phyloP scores from a whole-genome alignment of 2,113 vertebrate genomes.

The Vanacampus margaritifer region DNA sequence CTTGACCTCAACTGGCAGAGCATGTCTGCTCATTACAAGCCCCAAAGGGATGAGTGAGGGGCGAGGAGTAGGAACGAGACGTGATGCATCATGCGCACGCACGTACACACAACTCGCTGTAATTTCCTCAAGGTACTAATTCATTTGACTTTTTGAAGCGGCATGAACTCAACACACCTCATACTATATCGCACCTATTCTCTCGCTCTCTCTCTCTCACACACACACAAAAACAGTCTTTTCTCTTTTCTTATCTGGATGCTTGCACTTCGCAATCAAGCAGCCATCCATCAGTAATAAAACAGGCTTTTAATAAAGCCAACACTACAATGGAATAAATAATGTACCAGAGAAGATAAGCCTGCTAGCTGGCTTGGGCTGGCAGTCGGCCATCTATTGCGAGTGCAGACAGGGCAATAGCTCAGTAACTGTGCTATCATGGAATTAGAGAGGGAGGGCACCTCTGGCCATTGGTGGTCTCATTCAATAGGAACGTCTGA shows the following conservation, averaged over 20 bases:
- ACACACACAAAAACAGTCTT: neutral
- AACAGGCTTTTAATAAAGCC: constrained; percentile 64
- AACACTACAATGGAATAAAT: constrained; percentile 47
- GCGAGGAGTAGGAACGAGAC: constrained; percentile 31
- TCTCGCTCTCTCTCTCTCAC: constrained; percentile 7
- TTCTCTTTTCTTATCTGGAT: constrained; percentile 50
- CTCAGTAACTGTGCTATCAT: constrained; percentile 20
- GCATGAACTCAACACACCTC: constrained; percentile 46
- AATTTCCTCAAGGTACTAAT: constrained; percentile 62
- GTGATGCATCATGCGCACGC: constrained; percentile 31
- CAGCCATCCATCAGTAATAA: constrained; percentile 55
- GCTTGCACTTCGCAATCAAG: constrained; percentile 46
- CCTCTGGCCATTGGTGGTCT: constrained; percentile 9
- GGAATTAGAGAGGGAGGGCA: constrained; percentile 25
- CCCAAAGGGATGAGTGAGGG: constrained; percentile 37
- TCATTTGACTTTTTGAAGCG: constrained; percentile 62
- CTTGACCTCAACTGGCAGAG: constrained; percentile 58
- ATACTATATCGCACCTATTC: constrained; percentile 19
- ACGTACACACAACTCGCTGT: constrained; percentile 12
- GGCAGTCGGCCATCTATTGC: constrained; percentile 28
- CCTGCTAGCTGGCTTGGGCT: constrained; percentile 23
- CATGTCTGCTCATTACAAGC: constrained; percentile 53
- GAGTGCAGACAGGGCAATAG: constrained; percentile 33
- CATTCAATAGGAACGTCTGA: constrained; percentile 15
- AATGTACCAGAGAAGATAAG: constrained; percentile 53